These are phyloP conservation scores for Brachyistius frenatus DNA, from an alignment of 2,113 vertebrate genomes.

Conservation along the genomic window DNA sequence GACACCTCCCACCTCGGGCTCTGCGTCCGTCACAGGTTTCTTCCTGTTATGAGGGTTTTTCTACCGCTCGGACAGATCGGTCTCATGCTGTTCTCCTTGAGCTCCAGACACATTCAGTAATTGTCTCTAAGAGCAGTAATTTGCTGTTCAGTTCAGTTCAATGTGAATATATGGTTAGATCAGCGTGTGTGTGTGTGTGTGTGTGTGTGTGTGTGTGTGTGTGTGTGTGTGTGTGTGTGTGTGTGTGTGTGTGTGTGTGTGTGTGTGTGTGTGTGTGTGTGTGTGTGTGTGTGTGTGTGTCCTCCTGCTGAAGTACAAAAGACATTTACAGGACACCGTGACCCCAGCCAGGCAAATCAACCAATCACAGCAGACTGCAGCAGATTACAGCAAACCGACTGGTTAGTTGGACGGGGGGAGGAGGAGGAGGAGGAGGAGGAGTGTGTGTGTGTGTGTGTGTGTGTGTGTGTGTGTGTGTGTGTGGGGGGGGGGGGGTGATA, in stretches of 20 bases:
- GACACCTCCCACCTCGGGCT: too few relatives aligned
- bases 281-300: slow-evolving; percentile 28
- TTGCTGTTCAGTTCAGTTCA: slow-evolving; percentile 9
- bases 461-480: too few relatives aligned
- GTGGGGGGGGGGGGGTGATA: too few relatives aligned
- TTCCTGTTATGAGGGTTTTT: too few relatives aligned
- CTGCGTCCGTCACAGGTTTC: too few relatives aligned
- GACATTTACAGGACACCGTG: slow-evolving; percentile 62
- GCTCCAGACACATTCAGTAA: slow-evolving; percentile 7
- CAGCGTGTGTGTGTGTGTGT: slow-evolving; percentile 3
- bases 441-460: too few relatives aligned
- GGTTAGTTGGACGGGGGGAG: slow-evolving; percentile 9
- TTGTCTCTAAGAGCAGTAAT: slow-evolving; percentile 25
- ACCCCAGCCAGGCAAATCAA: slow-evolving; percentile 46
- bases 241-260: neutral
- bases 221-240: slow-evolving; percentile 16
- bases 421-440: neutral
- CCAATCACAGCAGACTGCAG: slow-evolving; percentile 66
- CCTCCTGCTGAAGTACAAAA: slow-evolving; percentile 21
- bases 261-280: slow-evolving; percentile 17
- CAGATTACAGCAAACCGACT: slow-evolving; percentile 40
- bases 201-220: slow-evolving; percentile 27
- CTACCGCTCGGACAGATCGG: neutral
- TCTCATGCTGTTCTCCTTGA: slow-evolving; percentile 5
- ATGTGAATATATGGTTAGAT: slow-evolving; percentile 12